Base-by-base conservation (phyloP, 2,888 invertebrate genomes). In the Cyrtodaria siliqua region DNA sequence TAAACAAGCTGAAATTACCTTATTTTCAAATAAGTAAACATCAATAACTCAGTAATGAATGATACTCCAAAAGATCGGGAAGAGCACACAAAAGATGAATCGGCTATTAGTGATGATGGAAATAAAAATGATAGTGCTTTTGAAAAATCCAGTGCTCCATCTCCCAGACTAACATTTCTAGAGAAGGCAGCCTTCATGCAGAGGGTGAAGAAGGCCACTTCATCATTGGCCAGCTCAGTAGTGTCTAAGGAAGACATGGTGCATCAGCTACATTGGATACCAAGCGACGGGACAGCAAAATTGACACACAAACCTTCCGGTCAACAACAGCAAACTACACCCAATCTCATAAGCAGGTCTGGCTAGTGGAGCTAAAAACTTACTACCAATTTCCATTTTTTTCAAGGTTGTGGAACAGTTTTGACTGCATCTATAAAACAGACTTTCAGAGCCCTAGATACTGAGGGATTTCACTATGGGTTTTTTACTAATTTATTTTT, bases 201-300 rank as follows among this genome's bases (percentile, higher is more conserved):
- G 44, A 26, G 70, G 18, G 70, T 76, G 0, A 47, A 44, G 20
- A 50, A 57, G 33, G 76, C 76, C 3, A 52, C 66, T 23, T 66
- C 64, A 0, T 70, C 55, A 16, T 18, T 76, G 23, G 66, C 61
- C 1, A 70, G 47, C n/a, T 76, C 52, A 53, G 62, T 70, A 29
- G 44, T 76, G 26, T 56, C 61, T 27, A 49, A 56, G 2, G 61
- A 56, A 3, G 23, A 29, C 2, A 50, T 24, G 33, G 20, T 27
- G 2, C 59, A 27, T 6, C 64, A 75, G 26, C 14, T 70, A 52
- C 61, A 61, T n/a, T 29, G 44, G 53, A 20, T 61, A 27, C 47
- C 61, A 0, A 16, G 23, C n/a, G 47, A 55, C n/a, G 47, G 60
- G 9, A 23, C 27, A 8, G 47, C 42, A 2, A 61, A 23, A 38